Conservation (phyloP, 2,797 vertebrate species). For the Heliangelus exortis region DNA sequence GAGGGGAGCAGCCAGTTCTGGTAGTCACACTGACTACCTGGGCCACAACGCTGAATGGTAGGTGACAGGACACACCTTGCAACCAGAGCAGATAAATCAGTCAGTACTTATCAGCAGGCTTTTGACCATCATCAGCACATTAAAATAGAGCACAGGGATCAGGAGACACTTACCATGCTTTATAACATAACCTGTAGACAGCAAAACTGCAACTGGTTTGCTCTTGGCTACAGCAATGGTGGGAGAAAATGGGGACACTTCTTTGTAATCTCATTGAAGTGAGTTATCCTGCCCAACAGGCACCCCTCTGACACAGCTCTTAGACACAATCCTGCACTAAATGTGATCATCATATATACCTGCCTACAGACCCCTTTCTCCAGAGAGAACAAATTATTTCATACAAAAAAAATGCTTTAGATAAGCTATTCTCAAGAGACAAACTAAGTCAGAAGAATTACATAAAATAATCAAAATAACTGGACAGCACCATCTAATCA, state of each 20-base stretch:
- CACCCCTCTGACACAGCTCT: background rate
- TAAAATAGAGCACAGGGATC: fast-evolving
- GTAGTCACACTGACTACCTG: background rate
- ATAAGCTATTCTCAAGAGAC: background rate
- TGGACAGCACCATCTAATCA: background rate
- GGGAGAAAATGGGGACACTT: background rate
- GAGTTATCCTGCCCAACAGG: background rate
- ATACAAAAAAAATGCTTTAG: background rate
- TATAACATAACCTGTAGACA: background rate
- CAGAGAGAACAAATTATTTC: background rate
- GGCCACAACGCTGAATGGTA: background rate
- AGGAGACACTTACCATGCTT: background rate
- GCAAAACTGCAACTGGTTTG: background rate
- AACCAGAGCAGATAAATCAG: background rate
- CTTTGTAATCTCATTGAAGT: background rate
- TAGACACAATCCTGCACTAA: background rate
- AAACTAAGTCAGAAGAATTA: background rate
- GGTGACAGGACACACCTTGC: background rate
- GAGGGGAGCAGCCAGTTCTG: background rate
- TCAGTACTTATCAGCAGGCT: background rate
- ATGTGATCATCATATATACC: background rate
- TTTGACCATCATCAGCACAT: background rate
- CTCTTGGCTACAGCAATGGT: background rate
- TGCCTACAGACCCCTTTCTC: background rate
- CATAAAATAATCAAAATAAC: background rate